Conservation (phyloP, 2,888 invertebrate genomes). For the Nyleta sp. region DNA sequence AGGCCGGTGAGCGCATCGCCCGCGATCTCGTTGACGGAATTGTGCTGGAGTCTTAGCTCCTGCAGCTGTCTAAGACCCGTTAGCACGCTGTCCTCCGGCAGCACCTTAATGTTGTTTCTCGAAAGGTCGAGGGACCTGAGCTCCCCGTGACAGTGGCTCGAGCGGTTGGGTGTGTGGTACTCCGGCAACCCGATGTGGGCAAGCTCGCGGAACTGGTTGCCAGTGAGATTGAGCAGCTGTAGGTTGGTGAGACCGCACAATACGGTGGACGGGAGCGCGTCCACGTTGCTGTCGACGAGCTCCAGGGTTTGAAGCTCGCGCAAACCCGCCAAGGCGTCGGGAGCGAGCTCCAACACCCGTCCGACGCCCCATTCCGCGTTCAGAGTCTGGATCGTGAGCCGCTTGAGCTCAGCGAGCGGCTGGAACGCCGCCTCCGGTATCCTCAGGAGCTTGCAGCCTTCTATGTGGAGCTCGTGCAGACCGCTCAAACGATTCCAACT, state of each 20-base stretch:
- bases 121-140: conserved; percentile 91
- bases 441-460: conserved; percentile 91
- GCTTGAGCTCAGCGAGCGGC: conserved; percentile 90
- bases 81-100: conserved; percentile 90
- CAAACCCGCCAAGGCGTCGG: conserved; percentile 89
- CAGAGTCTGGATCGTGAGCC: conserved; percentile 90
- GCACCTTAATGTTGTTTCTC: conserved; percentile 88
- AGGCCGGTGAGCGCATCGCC: conserved; percentile 91
- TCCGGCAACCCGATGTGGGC: conserved; percentile 88
- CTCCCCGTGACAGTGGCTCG: conserved; percentile 84
- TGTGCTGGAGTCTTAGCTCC: conserved; percentile 91
- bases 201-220: conserved; percentile 91
- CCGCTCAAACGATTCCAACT: conserved; percentile 89
- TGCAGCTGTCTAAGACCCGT: conserved; percentile 90
- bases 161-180: conserved; percentile 80
- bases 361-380: conserved; percentile 91
- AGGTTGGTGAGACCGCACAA: conserved; percentile 92
- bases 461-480: conserved; percentile 89
- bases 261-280: conserved; percentile 89
- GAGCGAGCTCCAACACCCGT: conserved; percentile 89
- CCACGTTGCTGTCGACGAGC: conserved; percentile 92
- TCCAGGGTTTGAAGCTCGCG: conserved; percentile 91
- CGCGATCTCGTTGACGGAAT: conserved; percentile 91
- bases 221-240: conserved; percentile 92
- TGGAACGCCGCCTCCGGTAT: conserved; percentile 91